Conservation (phyloP, 30 jellyfish, hydroid and myxozoan genomes). For the Aurelia sp. region DNA sequence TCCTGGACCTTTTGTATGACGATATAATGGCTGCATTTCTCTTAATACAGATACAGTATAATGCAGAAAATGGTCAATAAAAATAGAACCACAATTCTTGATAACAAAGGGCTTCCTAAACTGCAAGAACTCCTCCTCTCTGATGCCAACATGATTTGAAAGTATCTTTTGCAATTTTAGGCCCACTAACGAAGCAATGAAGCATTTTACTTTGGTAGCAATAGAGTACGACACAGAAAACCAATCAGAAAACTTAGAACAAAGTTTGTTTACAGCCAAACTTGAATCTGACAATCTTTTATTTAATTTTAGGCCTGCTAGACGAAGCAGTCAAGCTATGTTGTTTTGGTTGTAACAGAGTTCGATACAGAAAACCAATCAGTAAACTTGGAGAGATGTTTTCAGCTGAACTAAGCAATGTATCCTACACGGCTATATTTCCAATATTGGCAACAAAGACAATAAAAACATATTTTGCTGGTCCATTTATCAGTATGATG, state of each 20-base stretch:
- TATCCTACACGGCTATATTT: constrained; percentile 58
- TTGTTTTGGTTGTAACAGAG: constrained; percentile 73
- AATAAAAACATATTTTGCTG: constrained; percentile 54
- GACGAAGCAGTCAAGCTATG: constrained; percentile 59
- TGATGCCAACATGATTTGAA: too few relatives aligned
- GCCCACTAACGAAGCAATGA: constrained; percentile 45
- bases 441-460: constrained; percentile 62
- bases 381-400: constrained; percentile 60
- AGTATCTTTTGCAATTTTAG: neutral
- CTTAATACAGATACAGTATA: too few relatives aligned
- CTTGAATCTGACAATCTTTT: too few relatives aligned
- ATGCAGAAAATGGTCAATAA: too few relatives aligned
- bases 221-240: constrained; percentile 26
- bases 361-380: constrained; percentile 47
- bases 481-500: constrained; percentile 68
- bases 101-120: too few relatives aligned
- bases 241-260: constrained; percentile 53
- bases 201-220: constrained; percentile 69
- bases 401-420: constrained; percentile 9
- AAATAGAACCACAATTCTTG: too few relatives aligned
- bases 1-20: too few relatives aligned
- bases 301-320: constrained; percentile 23
- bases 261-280: neutral
- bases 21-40: too few relatives aligned
- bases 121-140: too few relatives aligned